Percentiles rank a stretch among this genome's conserved stretches.
Conservation (phyloP, 2,797 vertebrate genomes). For the Cyprinodon diabolis region DNA sequence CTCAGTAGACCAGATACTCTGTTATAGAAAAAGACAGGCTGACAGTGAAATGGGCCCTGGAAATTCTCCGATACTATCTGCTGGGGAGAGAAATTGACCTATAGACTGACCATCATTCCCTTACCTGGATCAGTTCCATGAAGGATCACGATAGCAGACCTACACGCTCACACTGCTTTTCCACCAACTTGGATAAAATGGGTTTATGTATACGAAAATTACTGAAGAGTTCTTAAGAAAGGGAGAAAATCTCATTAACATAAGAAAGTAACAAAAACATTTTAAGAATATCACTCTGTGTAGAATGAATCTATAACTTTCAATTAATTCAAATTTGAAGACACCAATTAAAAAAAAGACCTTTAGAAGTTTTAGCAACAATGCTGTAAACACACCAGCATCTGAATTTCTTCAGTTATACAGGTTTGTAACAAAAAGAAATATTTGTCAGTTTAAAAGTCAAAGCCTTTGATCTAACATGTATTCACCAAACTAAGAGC, state of each 20-base stretch:
- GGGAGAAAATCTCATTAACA: no score
- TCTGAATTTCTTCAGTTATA: not conserved
- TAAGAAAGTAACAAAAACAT: no score
- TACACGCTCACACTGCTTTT: not conserved
- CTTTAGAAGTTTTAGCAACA: not conserved
- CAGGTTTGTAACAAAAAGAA: not conserved
- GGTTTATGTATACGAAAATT: no score
- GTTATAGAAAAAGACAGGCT: not conserved
- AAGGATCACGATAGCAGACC: not conserved
- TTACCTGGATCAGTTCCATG: constrained; percentile 1
- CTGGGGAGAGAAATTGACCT: not conserved
- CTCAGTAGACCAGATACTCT: not conserved
- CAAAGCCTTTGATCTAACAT: not conserved
- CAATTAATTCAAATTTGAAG: not conserved
- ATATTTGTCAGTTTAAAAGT: not conserved
- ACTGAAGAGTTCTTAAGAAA: no score
- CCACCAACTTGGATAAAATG: no score
- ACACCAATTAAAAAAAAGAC: not conserved
- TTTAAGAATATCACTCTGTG: no score
- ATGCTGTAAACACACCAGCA: not conserved
- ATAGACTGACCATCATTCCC: constrained; percentile 1
- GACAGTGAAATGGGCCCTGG: not conserved
- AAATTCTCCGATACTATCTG: not conserved
- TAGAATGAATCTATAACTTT: no score
- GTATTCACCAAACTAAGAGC: not conserved